A percentile compares a stretch with the other conserved stretches of the same genome.
phyloP scores from a whole-genome alignment of 2,797 vertebrate genomes.

The Craterocephalus amniculus region DNA sequence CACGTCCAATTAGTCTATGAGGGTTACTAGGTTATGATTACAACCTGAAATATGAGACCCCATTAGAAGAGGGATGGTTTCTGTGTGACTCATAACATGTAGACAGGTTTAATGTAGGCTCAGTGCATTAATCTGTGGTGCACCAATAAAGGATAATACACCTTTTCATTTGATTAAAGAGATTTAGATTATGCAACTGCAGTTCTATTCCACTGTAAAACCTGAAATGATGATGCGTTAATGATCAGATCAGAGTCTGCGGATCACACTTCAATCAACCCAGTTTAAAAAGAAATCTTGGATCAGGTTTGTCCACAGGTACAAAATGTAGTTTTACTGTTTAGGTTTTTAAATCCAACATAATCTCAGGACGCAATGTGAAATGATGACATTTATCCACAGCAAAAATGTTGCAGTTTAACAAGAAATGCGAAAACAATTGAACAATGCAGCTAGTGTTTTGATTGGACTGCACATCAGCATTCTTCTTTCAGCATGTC shows the following conservation, averaged over 20 bases:
- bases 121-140: constrained; percentile 29
- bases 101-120: constrained; percentile 45
- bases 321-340: background rate
- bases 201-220: constrained; percentile 6
- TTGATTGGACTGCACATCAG: too few species aligned
- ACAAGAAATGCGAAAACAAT: too few species aligned
- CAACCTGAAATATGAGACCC: constrained; percentile 58
- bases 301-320: background rate
- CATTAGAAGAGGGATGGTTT: constrained; percentile 53
- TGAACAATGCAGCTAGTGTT: too few species aligned
- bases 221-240: constrained; percentile 6
- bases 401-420: too few species aligned
- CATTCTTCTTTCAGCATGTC: too few species aligned
- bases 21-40: constrained; percentile 58
- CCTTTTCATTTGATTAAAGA: constrained; percentile 35
- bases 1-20: constrained; percentile 53
- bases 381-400: too few species aligned
- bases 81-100: constrained; percentile 39
- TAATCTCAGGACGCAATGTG: too few species aligned
- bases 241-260: background rate
- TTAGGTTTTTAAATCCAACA: background rate
- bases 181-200: constrained; percentile 12
- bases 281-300: background rate
- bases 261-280: background rate
- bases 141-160: constrained; percentile 35